These are phyloP conservation scores for Anoplius nigerrimus DNA, from an alignment of 2,888 invertebrate species.

Conservation along the genomic window DNA sequence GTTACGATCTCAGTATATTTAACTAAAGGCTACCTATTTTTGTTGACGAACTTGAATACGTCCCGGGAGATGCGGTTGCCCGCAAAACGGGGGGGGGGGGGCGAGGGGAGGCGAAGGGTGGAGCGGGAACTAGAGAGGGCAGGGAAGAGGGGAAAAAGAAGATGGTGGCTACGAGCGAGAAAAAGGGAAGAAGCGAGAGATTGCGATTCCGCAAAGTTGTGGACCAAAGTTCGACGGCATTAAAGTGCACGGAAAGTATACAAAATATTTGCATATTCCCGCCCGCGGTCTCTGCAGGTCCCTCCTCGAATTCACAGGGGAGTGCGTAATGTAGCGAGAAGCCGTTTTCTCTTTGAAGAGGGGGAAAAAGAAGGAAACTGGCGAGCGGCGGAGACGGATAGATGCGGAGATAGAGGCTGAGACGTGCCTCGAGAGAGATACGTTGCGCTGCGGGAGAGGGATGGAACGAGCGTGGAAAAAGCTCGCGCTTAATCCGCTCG, in stretches of 20 bases:
- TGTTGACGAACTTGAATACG: neutral
- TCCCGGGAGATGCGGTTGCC: neutral
- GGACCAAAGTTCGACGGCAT: conserved; percentile 7
- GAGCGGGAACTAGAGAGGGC: neutral
- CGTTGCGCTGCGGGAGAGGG: neutral
- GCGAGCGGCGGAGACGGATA: neutral
- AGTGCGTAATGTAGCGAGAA: neutral
- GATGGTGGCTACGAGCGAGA: neutral
- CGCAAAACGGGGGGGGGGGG: neutral
- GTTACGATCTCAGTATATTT: neutral
- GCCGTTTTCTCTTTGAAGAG: conserved; percentile 4
- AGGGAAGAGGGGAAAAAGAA: neutral
- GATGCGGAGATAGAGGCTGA: too few relatives aligned
- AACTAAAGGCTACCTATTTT: neutral
- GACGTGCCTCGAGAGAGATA: neutral
- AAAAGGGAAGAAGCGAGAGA: conserved; percentile 1
- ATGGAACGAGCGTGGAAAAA: neutral
- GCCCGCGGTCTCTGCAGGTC: neutral
- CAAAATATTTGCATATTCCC: conserved; percentile 8
- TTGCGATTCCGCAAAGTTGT: neutral
- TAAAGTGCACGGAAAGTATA: conserved; percentile 4
- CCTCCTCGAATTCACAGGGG: neutral
- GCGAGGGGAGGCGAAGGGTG: neutral
- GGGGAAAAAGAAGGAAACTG: conserved; percentile 1
- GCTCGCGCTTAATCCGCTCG: conserved; percentile 15